Base-by-base conservation (phyloP, 2,797 vertebrate species). In the Jordanella pulchra region DNA sequence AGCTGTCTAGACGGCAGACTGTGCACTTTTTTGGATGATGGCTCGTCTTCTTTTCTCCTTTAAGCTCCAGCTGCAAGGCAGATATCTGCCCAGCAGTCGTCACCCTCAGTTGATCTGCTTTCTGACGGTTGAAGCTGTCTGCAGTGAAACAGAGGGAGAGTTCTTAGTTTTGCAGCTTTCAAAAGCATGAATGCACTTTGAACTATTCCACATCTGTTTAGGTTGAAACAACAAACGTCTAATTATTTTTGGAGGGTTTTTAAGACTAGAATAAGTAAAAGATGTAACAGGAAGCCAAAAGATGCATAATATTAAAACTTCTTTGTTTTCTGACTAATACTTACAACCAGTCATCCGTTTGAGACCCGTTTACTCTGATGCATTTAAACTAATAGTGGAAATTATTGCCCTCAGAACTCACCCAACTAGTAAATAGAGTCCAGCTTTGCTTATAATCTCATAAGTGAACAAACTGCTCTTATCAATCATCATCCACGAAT, bases 21-120 rank as follows among this genome's bases (percentile, higher is more conserved):
- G 67, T 73, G 60, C 65, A 65, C 66, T 69, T 82, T 82, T 82
- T 82, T 87, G 75, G 77, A 70, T 64, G 56, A 76, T 54, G 61
- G 69, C 65, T 78, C 30, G 44, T 80, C 65, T 64, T 70, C 78
- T 32, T 84, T 76, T 76, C 56, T 85, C 51, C 63, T 77, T 56
- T 61, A 76, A 45, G 70, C 77, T 53, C 70, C 72, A 77, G 75
- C 82, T 84, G 85, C 69, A 77, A 66, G 73, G 71, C 75, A 77
- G 69, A 92, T 93, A 93, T 94, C 92, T 94, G 94, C 82, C 77
- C 12, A 28, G 68, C 92, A 93, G 85, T 90, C 86, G 84, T 58
- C 44, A 32, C 61, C 65, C 42, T 35, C 11, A 76, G 42, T 83
- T 51, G 64, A 69, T 84, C 39, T 23, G 39, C 44, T 17, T 61